phyloP scores from a whole-genome alignment of 2,888 invertebrate species.

The Amblyteles armatorius region DNA sequence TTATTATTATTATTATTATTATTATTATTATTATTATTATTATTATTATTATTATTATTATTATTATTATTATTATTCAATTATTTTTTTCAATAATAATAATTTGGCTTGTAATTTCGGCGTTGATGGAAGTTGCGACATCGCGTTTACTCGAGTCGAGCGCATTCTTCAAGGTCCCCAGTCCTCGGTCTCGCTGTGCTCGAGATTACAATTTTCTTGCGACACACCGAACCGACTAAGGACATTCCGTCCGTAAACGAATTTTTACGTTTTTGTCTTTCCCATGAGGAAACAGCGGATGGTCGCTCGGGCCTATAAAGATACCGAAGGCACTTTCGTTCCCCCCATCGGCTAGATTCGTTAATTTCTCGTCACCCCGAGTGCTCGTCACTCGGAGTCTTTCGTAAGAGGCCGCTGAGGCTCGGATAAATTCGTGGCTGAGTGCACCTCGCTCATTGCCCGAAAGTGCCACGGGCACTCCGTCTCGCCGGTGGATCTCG shows the following conservation, averaged over 20 bases:
- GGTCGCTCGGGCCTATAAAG: conserved; percentile 36
- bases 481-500: conserved; percentile 15
- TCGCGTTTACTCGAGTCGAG: neutral
- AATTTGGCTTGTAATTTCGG: too few species aligned
- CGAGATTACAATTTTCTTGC: conserved; percentile 4
- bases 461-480: conserved; percentile 33
- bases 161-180: neutral
- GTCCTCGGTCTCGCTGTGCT: neutral
- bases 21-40: too few species aligned
- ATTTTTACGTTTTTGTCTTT: neutral
- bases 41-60: too few species aligned
- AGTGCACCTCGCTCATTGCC: conserved; percentile 27
- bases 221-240: neutral
- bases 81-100: too few species aligned
- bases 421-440: conserved; percentile 28
- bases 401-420: conserved; percentile 9
- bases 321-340: conserved; percentile 51
- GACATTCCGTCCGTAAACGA: conserved; percentile 29
- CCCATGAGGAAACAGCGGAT: conserved; percentile 13
- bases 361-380: conserved; percentile 37
- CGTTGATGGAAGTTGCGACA: neutral
- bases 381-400: conserved; percentile 32
- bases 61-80: too few species aligned
- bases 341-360: conserved; percentile 15
- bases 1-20: too few species aligned